A percentile compares a stretch with the other conserved stretches of the same genome.
Evolutionary conservation across 2,113 vertebrate species (phyloP).

Genomic region (Bufo gargarizans): DNA sequence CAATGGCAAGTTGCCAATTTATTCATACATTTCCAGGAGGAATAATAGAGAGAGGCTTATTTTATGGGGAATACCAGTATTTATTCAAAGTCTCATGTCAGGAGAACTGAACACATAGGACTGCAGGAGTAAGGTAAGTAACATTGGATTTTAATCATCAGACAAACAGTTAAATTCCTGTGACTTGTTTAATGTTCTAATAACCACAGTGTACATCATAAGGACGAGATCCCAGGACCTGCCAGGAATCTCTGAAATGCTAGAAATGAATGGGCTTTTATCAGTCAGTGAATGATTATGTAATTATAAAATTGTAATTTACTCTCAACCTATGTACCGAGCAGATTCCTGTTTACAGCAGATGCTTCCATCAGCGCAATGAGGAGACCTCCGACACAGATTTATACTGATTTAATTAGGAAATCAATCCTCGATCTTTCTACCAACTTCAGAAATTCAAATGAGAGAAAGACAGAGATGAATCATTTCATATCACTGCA

Average conservation of each 20-base stretch:
- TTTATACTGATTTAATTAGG: conserved; percentile 42
- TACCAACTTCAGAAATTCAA: conserved; percentile 25
- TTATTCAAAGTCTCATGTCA: background rate
- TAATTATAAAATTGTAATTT: conserved; percentile 25
- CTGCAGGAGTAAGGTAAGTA: no score
- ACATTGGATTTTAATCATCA: no score
- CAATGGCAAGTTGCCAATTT: background rate
- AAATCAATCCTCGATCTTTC: conserved; percentile 35
- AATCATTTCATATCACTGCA: background rate
- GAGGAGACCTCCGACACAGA: conserved; percentile 27
- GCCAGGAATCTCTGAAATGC: background rate
- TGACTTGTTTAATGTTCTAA: conserved; percentile 16
- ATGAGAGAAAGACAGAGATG: conserved; percentile 37
- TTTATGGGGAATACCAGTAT: background rate
- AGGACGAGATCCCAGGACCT: background rate
- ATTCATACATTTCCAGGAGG: background rate
- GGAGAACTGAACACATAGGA: background rate
- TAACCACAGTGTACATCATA: background rate
- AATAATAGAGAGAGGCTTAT: background rate
- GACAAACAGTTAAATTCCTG: background rate
- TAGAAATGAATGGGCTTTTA: conserved; percentile 16
- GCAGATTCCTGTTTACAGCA: conserved; percentile 24
- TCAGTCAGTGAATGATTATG: conserved; percentile 16
- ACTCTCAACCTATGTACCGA: conserved; percentile 12
- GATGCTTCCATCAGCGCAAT: conserved; percentile 35